Evolutionary conservation across 2,888 invertebrate species (phyloP).

Genomic region (Eupithecia inturbata): DNA sequence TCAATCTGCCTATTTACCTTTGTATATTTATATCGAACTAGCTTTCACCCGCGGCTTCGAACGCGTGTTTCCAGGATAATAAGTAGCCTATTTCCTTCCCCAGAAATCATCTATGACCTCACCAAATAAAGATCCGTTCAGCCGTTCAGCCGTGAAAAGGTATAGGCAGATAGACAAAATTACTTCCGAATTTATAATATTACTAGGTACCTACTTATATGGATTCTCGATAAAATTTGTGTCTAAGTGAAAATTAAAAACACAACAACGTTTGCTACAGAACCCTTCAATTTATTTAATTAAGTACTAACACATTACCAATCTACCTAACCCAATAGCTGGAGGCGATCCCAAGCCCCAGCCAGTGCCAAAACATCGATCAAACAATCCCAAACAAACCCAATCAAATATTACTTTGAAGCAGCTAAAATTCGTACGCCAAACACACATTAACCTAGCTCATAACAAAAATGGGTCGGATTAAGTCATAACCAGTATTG

Average conservation of each 20-base stretch:
- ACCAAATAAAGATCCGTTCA: too few species aligned
- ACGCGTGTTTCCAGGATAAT: too few species aligned
- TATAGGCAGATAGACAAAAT: too few species aligned
- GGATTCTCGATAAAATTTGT: background rate
- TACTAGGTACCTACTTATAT: background rate
- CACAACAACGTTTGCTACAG: background rate
- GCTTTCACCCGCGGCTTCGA: too few species aligned
- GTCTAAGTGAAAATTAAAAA: background rate
- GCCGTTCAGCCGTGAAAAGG: too few species aligned
- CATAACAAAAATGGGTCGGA: conserved; percentile 34
- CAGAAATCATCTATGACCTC: too few species aligned
- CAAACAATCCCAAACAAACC: conserved; percentile 2
- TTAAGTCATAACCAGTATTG: conserved; percentile 29
- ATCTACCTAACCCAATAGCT: background rate
- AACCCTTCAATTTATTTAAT: background rate
- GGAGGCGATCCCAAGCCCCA: background rate
- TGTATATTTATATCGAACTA: too few species aligned
- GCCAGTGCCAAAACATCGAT: background rate
- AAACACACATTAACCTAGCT: conserved; percentile 8
- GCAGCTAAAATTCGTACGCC: background rate
- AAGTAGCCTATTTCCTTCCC: too few species aligned
- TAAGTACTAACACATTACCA: background rate
- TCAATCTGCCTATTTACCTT: too few species aligned
- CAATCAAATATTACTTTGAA: background rate
- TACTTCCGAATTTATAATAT: too few species aligned